These are phyloP conservation scores for Mystacides longicornis DNA, from an alignment of 2,888 invertebrate genomes.

Conservation along the genomic window DNA sequence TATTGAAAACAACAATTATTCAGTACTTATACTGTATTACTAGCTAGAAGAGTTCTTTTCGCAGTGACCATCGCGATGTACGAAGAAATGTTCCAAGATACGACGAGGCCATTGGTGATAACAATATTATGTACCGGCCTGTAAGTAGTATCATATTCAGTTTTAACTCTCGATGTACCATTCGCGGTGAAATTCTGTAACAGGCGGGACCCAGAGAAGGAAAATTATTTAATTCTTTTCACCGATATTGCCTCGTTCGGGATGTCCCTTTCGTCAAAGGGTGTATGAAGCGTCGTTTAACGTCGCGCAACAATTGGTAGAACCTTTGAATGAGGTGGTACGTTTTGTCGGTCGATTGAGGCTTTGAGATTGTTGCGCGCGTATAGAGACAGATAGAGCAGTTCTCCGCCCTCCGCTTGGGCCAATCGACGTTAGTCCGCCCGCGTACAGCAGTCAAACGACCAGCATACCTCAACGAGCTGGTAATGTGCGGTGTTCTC, in stretches of 20 bases:
- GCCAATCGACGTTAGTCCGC: conserved; percentile 35
- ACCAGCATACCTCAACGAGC: conserved; percentile 45
- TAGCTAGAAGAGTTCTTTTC: too few species aligned
- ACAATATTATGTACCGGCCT: too few species aligned
- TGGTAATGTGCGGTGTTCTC: conserved; percentile 29
- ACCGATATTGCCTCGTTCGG: neutral
- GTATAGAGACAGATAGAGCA: conserved; percentile 16
- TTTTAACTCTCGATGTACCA: neutral
- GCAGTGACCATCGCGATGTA: neutral
- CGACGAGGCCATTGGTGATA: neutral
- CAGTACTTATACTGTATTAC: neutral
- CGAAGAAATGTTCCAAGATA: neutral
- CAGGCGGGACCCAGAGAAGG: conserved; percentile 5
- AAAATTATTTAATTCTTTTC: conserved; percentile 4
- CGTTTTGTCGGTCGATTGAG: neutral
- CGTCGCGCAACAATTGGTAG: neutral
- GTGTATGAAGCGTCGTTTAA: neutral
- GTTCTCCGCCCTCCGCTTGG: conserved; percentile 29
- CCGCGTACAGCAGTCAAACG: conserved; percentile 37
- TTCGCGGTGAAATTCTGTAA: conserved; percentile 5
- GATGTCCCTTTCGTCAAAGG: neutral
- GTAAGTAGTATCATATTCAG: neutral
- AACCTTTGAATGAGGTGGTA: neutral
- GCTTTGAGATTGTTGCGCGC: neutral
- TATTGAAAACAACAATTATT: neutral